Evolutionary conservation across 2,113 vertebrate genomes (phyloP).

Genomic region (Perca flavescens): DNA sequence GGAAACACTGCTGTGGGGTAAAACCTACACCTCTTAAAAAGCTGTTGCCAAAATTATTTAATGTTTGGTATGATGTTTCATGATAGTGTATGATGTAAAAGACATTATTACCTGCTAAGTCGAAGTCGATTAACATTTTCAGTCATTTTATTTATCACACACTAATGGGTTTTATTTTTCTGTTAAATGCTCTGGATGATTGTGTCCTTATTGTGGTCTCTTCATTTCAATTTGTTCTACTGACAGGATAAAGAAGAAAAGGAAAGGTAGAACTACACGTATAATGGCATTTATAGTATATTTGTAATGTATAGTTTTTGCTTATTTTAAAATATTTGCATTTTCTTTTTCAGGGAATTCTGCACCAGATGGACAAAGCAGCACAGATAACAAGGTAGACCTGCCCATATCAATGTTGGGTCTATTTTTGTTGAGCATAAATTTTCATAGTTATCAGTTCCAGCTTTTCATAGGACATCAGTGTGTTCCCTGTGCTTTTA

Average conservation of each 20-base stretch:
- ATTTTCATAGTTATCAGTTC: conserved; percentile 2
- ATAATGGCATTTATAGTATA: neutral
- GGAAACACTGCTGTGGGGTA: conserved; percentile 41
- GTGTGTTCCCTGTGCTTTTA: conserved; percentile 5
- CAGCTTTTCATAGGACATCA: neutral
- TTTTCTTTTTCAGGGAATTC: conserved; percentile 39
- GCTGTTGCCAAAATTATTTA: neutral
- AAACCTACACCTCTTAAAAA: neutral
- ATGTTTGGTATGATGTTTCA: neutral
- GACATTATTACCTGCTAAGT: neutral
- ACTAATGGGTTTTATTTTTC: neutral
- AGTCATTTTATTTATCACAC: neutral
- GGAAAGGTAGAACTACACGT: conserved; percentile 53
- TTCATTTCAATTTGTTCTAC: conserved; percentile 12
- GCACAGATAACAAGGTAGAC: conserved; percentile 46
- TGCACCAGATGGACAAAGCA: conserved; percentile 1
- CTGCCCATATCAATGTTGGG: neutral
- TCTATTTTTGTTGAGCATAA: conserved; percentile 24
- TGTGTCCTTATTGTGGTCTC: neutral
- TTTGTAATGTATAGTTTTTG: too few species aligned
- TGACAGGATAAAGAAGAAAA: conserved; percentile 54
- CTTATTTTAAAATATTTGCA: neutral
- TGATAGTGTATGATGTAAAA: neutral
- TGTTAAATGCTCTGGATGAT: neutral
- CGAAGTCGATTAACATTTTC: neutral